Evolutionary conservation across 2,113 vertebrate genomes (phyloP).

Genomic region (Notarius quadriscutis): DNA sequence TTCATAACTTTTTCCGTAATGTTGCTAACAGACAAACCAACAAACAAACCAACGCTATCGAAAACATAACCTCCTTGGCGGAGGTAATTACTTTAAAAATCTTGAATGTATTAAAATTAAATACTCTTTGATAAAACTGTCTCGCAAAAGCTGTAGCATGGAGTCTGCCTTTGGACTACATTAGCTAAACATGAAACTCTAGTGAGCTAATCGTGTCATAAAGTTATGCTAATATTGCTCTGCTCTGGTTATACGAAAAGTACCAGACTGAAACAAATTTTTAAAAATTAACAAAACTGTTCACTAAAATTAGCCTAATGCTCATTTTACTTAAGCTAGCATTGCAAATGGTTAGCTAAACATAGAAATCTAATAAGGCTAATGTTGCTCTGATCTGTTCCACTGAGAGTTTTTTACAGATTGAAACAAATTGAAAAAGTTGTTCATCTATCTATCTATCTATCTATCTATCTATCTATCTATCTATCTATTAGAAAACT

Average conservation of each 20-base stretch:
- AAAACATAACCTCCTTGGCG: no score
- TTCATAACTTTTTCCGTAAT: no score
- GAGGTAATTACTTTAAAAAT: neutral
- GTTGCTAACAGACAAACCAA: no score
- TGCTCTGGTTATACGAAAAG: neutral
- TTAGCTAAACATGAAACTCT: neutral
- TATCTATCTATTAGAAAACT: neutral
- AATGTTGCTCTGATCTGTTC: neutral
- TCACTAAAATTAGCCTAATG: neutral
- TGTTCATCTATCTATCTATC: neutral
- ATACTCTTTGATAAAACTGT: neutral
- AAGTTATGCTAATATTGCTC: neutral
- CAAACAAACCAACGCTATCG: no score
- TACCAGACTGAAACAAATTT: neutral
- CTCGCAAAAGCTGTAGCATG: neutral
- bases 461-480: neutral
- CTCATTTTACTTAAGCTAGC: neutral
- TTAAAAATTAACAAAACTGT: neutral
- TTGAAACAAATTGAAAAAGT: neutral
- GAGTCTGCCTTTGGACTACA: neutral
- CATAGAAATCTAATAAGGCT: neutral
- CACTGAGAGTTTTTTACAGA: neutral
- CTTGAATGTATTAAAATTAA: neutral
- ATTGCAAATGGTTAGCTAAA: neutral
- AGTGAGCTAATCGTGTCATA: neutral